phyloP scores from a whole-genome alignment of 2,113 vertebrate genomes.

The Macrotus californicus region DNA sequence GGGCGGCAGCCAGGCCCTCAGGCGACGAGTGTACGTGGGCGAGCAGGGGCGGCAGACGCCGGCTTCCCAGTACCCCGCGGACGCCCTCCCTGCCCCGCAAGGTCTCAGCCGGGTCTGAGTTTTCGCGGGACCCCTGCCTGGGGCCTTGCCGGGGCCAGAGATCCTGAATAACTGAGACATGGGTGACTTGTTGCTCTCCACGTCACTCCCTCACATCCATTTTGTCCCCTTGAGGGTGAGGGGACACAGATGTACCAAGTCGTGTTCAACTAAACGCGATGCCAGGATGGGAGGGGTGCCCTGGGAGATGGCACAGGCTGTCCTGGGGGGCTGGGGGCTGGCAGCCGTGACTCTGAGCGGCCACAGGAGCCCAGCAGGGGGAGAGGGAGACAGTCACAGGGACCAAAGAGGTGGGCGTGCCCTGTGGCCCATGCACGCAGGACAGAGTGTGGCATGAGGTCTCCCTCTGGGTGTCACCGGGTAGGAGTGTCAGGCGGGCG shows the following conservation, averaged over 20 bases:
- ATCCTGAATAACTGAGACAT: neutral
- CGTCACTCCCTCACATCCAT: neutral
- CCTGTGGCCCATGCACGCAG: accelerated
- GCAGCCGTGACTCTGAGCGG: no score
- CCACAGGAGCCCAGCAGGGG: no score
- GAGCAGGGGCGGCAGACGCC: accelerated
- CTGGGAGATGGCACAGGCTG: neutral
- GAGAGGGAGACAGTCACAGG: neutral
- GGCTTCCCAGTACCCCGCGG: neutral
- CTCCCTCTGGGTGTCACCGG: no score
- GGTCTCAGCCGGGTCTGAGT: neutral
- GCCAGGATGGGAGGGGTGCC: neutral
- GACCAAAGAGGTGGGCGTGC: accelerated
- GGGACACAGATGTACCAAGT: neutral
- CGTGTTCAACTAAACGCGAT: neutral
- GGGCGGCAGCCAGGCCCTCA: neutral
- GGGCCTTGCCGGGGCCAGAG: neutral
- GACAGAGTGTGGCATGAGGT: no score
- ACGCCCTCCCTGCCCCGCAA: no score
- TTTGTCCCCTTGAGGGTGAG: neutral
- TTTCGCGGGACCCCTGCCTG: neutral
- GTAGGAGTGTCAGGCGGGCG: no score
- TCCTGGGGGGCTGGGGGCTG: no score
- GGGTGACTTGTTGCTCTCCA: neutral
- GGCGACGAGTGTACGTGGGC: neutral